These are phyloP conservation scores for Ceratoteleas bidentatus DNA, from an alignment of 1,140 invertebrate genomes.

Conservation along the genomic window DNA sequence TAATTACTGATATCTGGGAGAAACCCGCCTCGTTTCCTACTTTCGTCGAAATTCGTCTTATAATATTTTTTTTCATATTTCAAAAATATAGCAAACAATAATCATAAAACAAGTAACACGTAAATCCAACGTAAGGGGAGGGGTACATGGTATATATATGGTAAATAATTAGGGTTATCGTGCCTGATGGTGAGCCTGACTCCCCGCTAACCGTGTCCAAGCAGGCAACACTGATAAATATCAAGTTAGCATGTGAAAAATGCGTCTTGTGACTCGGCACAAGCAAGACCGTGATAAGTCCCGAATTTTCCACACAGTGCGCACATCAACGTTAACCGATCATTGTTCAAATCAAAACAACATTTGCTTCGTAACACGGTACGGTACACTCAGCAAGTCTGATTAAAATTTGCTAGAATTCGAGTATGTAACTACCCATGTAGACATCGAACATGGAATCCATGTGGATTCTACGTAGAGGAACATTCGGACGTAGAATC, in stretches of 20 bases:
- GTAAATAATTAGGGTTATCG: conserved; percentile 78
- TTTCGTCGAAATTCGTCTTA: no score
- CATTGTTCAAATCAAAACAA: conserved; percentile 35
- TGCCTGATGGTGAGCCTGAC: conserved; percentile 82
- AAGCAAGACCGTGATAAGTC: conserved; percentile 79
- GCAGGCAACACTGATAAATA: conserved; percentile 80
- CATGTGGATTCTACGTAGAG: no score
- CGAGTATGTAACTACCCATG: no score
- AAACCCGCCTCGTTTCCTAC: no score
- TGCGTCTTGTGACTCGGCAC: conserved; percentile 72
- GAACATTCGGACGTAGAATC: no score
- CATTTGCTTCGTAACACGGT: not conserved
- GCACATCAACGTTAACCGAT: conserved; percentile 72
- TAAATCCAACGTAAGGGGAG: conserved; percentile 7
- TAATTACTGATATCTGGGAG: no score
- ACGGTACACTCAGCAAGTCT: no score
- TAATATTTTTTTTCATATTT: not conserved
- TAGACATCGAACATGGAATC: no score
- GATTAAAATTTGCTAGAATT: no score
- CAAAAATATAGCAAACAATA: conserved; percentile 4
- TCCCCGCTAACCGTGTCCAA: conserved; percentile 80
- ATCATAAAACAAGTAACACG: conserved; percentile 16
- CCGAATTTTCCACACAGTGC: conserved; percentile 73
- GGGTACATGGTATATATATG: conserved; percentile 74
- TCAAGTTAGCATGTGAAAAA: conserved; percentile 51